Base-by-base conservation (phyloP, 2,888 invertebrate genomes). In the Drosophila villosipedis region DNA sequence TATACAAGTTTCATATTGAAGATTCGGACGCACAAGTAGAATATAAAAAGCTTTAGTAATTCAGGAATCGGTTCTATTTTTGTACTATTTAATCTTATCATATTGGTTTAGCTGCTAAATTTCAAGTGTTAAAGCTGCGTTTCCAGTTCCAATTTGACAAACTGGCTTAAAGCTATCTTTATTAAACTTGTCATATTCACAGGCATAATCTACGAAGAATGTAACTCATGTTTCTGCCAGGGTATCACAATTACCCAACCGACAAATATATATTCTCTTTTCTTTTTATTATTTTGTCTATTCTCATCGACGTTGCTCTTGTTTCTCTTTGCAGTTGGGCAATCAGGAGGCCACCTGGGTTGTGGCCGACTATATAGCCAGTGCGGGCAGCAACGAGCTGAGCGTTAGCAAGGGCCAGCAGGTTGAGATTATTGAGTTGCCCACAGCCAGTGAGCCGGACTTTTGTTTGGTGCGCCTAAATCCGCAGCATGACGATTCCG, bases 321-420 rank as follows among this genome's bases (percentile, higher is more conserved):
- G 25, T 37, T 16, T 61, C 19, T 74, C 19, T 59, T 94, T 94
- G 37, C 94, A 97, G 96, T 94, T 95, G 68, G 96, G 96, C 87
- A 96, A 96, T 68, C 95, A 96, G 77, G 98, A 98, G 93, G 96
- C 97, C 95, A 97, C 97, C 72, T 97, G 97, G 97, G 97, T 98
- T 87, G 95, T 98, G 67, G 96, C 96, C 78, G 98, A 98, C 93
- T 97, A 97, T 93, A 94, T 94, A 33, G 96, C 97, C n/a, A 94
- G 96, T 25, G 94, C 95, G 16, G 96, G 96, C 80, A 94, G 96
- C 55, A 96, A 96, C 66, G 98, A 98, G 93, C 94, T 98, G 86
- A 96, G 96, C 63, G 98, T 99, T 53, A 95, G 95, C 77, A 97
- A 98, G 93, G 98, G 98, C 31, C 98, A 98, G 94, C 98, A 98